Evolutionary conservation across 2,888 invertebrate species (phyloP).

Genomic region (Lomographa bimaculata): DNA sequence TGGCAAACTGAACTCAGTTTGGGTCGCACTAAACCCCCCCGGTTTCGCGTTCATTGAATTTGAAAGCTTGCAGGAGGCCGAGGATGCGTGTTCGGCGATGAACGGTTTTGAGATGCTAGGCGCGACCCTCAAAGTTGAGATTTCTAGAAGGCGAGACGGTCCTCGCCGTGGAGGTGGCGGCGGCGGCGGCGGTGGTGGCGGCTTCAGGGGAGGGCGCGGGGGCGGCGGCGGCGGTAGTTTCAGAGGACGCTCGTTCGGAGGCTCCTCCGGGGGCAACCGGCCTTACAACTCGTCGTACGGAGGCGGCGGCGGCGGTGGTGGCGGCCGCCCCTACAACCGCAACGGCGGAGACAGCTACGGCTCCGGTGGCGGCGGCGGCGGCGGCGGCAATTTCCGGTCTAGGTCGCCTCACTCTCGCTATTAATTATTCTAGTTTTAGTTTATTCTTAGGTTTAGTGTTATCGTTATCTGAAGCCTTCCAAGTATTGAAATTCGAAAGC

Average conservation of each 20-base stretch:
- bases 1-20: constrained; percentile 95
- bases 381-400: constrained; percentile 80
- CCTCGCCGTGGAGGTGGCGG: constrained; percentile 85
- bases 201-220: constrained; percentile 74
- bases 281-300: constrained; percentile 84
- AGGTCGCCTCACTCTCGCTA: constrained; percentile 77
- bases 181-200: constrained; percentile 72
- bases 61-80: constrained; percentile 93
- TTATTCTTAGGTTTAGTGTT: constrained; percentile 78
- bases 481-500: constrained; percentile 79
- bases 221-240: constrained; percentile 74
- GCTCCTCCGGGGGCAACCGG: constrained; percentile 79
- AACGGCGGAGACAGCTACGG: constrained; percentile 72
- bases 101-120: constrained; percentile 95
- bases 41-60: constrained; percentile 98
- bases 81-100: constrained; percentile 93
- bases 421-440: constrained; percentile 72
- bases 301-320: constrained; percentile 67
- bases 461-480: constrained; percentile 83
- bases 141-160: constrained; percentile 91
- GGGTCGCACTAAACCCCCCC: constrained; percentile 97
- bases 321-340: constrained; percentile 68
- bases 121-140: constrained; percentile 93
- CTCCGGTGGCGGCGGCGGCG: constrained; percentile 67
- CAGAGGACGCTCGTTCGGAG: constrained; percentile 58